Conservation (phyloP, 1,140 invertebrate genomes). For the Rhopalosiphum maidis region DNA sequence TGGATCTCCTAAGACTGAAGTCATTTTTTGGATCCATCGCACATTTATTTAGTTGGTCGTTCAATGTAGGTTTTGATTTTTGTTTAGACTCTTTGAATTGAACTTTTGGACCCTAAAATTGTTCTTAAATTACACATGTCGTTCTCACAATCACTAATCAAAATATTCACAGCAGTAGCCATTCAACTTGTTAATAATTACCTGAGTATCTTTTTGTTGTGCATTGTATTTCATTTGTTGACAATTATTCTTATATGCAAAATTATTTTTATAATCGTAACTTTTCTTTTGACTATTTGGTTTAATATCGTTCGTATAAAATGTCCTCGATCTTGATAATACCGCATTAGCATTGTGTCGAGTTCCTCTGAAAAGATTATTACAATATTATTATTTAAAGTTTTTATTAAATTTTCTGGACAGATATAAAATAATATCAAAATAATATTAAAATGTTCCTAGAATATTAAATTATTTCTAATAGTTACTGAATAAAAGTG, state of each 20-base stretch:
- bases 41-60: background rate
- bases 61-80: constrained; percentile 20
- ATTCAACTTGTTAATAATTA: background rate
- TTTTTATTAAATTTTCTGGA: background rate
- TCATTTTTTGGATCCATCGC: background rate
- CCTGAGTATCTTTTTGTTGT: background rate
- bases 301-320: constrained; percentile 38
- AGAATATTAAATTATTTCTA: background rate
- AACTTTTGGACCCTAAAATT: constrained; percentile 23
- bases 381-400: background rate
- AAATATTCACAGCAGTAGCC: background rate
- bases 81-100: constrained; percentile 32
- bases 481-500: background rate
- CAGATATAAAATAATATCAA: background rate
- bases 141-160: background rate
- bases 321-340: constrained; percentile 50
- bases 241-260: constrained; percentile 11
- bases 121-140: background rate
- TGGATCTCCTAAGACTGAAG: constrained; percentile 75
- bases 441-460: background rate
- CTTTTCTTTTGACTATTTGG: constrained; percentile 24
- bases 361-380: background rate
- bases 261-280: constrained; percentile 22
- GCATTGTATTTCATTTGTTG: constrained; percentile 4
- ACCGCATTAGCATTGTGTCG: background rate